Conservation (phyloP, 2,888 invertebrate genomes). For the Branchinecta sandiegonensis region DNA sequence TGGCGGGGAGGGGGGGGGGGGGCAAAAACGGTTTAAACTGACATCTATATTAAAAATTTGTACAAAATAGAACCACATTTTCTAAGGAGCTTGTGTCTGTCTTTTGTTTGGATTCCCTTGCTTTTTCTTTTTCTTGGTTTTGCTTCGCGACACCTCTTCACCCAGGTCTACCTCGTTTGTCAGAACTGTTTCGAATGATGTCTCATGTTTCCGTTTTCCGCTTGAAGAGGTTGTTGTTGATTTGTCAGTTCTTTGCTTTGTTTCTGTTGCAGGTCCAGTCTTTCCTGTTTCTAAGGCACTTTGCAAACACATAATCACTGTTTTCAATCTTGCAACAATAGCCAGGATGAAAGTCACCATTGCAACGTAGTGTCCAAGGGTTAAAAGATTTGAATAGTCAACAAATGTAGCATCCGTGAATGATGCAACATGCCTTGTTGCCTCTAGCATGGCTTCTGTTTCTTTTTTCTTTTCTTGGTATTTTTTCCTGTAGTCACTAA, state of each 20-base stretch:
- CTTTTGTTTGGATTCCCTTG: neutral
- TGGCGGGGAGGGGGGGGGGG: no score
- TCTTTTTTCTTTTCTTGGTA: no score
- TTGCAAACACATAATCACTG: neutral
- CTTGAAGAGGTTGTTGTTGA: no score
- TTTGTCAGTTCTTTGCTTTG: no score
- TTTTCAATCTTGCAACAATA: neutral
- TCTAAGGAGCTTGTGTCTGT: no score
- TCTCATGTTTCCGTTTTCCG: no score
- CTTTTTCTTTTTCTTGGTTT: conserved; percentile 9
- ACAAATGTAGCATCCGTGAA: neutral
- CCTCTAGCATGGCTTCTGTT: neutral
- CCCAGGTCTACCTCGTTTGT: neutral
- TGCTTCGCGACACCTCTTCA: neutral
- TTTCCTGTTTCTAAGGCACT: neutral
- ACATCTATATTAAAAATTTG: no score
- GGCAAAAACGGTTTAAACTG: no score
- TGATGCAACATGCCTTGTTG: neutral
- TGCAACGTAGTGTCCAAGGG: neutral
- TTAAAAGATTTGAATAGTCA: conserved; percentile 1
- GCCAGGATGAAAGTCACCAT: neutral
- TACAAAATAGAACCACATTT: no score
- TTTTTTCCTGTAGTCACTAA: neutral
- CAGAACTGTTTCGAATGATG: neutral
- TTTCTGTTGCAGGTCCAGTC: no score